Base-by-base conservation (phyloP, 1,140 invertebrate species). In the Propsilocerus akamusi region DNA sequence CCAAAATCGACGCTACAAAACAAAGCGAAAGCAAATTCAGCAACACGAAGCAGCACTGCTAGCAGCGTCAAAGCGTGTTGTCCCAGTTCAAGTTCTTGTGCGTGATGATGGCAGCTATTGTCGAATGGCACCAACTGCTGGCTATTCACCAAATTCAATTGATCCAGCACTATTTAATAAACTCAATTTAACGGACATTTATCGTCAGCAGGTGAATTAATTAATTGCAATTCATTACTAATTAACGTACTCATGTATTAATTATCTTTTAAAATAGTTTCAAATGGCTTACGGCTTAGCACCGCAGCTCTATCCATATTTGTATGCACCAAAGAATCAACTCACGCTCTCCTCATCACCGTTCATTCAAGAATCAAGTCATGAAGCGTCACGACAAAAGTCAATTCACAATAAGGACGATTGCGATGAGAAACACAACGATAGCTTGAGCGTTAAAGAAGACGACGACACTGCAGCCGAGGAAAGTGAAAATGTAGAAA, bases 1-100 rank as follows among this genome's bases (percentile, higher is more conserved):
- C 66, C 93, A 97, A 66, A 97, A 98, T 67, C 75, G 93, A 17
- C 76, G 91, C 2, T 97, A 98, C 72, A 98, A 98, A 64, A 97
- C 93, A 48, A 98, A 98, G 65, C 75, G 93, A 49, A 91, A 94
- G 61, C 86, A 93, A 54, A 66, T 96, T 14, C 90, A 94, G 58
- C 74, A 79, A 66, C 77, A 80, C 54, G 77, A 80, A 56, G 74
- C 74, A 0, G 74, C 72, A 3, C 63, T 80, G 57, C 54, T 80
- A 10, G 72, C 69, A 2, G 73, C 73, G n/a, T 73, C 71, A 0
- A 74, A 78, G 5, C 74, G 84, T 48, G 81, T 83, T 60, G 85
- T 91, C 0, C 80, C 86, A 0, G 86, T 94, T 0, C 90, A 91
- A 58, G 83, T 95, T 0, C 65, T 95, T 20, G 87, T 95, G 2